Evolutionary conservation across 2,888 invertebrate genomes (phyloP).

Genomic region (Tenthredo scrophulariae): DNA sequence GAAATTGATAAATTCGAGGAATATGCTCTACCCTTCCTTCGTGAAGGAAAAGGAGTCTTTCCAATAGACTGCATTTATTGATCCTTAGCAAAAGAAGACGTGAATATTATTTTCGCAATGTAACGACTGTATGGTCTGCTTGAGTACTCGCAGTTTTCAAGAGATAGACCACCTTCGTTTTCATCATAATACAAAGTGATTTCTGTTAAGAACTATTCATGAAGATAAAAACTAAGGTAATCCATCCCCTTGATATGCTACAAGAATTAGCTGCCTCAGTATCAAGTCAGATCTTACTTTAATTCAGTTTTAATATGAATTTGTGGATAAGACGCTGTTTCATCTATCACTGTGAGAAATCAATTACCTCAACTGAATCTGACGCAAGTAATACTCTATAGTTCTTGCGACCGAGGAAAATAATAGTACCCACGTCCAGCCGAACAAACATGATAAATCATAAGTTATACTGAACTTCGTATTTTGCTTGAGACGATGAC

Average conservation of each 20-base stretch:
- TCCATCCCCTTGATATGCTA: not conserved
- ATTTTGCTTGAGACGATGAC: not conserved
- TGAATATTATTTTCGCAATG: not conserved
- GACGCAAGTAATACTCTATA: not conserved
- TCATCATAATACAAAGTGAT: not conserved
- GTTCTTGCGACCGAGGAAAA: not conserved
- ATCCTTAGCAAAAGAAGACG: not conserved
- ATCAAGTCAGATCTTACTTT: not conserved
- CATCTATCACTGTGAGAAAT: not conserved
- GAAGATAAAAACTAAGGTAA: not conserved
- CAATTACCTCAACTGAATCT: not conserved
- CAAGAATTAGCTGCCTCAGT: not conserved
- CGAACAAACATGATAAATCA: not conserved
- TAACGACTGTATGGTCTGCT: not conserved
- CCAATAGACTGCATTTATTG: conserved; percentile 22
- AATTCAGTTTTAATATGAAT: not conserved
- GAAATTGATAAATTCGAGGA: not conserved
- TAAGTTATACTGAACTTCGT: not conserved
- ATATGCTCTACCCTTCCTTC: not conserved
- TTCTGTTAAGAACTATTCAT: not conserved
- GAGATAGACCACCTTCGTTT: not conserved
- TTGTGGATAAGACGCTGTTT: not conserved
- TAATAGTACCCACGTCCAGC: not conserved
- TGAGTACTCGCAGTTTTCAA: not conserved
- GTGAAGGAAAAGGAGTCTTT: not conserved